Conservation (phyloP, 2,888 invertebrate species). For the Euplagia quadripunctaria region DNA sequence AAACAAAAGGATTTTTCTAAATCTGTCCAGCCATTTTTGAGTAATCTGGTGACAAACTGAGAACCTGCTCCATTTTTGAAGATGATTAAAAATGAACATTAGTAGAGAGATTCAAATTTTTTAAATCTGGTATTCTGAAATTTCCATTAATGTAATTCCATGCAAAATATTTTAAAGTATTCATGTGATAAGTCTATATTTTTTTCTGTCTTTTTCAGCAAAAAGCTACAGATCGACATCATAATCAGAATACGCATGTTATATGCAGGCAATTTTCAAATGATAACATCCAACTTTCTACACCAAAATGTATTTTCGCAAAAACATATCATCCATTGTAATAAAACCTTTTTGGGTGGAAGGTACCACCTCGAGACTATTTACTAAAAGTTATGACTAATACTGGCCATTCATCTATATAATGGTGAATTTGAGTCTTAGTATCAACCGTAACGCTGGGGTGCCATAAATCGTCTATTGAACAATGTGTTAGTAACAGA, state of each 20-base stretch:
- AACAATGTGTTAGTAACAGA: conserved; percentile 62
- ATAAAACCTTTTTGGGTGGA: conserved; percentile 32
- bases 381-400: conserved; percentile 62
- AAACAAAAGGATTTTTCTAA: no score
- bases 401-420: conserved; percentile 67
- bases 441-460: conserved; percentile 53
- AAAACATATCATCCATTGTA: conserved; percentile 22
- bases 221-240: not conserved
- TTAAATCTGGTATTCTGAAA: no score
- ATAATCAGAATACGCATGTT: not conserved
- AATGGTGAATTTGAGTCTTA: conserved; percentile 60
- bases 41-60: no score
- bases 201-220: no score
- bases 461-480: conserved; percentile 64
- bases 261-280: not conserved
- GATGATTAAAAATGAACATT: no score
- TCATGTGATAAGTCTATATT: no score
- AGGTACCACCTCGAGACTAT: conserved; percentile 40
- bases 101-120: no score
- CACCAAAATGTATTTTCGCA: not conserved
- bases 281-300: not conserved
- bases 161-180: no score
- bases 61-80: no score
- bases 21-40: no score
- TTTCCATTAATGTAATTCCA: no score